These are phyloP conservation scores for Pedicia rivosa DNA, from an alignment of 2,888 invertebrate species.

Conservation along the genomic window DNA sequence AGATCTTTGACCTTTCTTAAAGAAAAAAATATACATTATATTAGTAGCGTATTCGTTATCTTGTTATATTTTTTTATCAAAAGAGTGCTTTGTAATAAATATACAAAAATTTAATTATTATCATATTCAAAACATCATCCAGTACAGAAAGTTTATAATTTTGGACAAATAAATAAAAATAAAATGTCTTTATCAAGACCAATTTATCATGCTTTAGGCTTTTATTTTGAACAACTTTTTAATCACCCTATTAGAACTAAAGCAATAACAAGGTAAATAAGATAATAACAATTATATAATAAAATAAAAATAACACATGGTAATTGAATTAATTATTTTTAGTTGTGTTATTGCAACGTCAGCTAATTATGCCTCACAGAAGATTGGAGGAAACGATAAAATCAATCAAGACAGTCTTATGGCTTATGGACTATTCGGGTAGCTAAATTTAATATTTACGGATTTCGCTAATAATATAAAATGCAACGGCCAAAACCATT, in stretches of 20 bases:
- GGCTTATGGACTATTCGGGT: constrained; percentile 66
- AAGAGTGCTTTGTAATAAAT: too few species aligned
- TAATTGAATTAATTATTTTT: constrained; percentile 19
- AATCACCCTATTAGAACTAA: constrained; percentile 62
- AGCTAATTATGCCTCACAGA: constrained; percentile 58
- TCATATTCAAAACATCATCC: too few species aligned
- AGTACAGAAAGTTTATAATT: too few species aligned
- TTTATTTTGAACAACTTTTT: constrained; percentile 60
- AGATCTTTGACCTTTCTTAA: too few species aligned
- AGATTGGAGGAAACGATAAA: constrained; percentile 43
- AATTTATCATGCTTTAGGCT: constrained; percentile 45
- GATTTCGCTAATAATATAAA: too few species aligned
- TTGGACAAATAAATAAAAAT: neutral
- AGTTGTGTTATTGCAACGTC: constrained; percentile 56
- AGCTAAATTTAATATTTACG: constrained; percentile 19
- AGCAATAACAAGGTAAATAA: constrained; percentile 56
- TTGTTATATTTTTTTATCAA: too few species aligned
- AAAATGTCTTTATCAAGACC: constrained; percentile 39
- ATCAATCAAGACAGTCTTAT: constrained; percentile 49
- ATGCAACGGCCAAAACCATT: too few species aligned
- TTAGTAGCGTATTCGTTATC: too few species aligned
- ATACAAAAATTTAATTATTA: too few species aligned
- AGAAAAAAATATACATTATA: too few species aligned
- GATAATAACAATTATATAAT: neutral
- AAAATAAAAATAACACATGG: neutral